Conservation (phyloP, 2,797 vertebrate genomes). For the Euthynnus affinis region DNA sequence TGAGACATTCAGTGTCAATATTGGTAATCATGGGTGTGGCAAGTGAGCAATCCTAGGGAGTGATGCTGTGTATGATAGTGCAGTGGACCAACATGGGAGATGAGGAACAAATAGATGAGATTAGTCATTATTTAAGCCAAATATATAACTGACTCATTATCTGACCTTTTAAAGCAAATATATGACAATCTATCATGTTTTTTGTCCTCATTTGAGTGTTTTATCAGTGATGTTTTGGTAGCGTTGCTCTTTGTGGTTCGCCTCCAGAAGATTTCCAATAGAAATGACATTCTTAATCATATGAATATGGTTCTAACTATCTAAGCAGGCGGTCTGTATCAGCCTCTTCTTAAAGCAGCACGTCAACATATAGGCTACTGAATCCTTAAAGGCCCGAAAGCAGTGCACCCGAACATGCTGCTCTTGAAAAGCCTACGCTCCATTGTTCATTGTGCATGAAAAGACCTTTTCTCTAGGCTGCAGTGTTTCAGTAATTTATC, state of each 20-base stretch:
- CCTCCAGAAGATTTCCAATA: background rate
- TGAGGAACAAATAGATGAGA: background rate
- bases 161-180: background rate
- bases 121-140: background rate
- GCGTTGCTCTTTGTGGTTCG: too few relatives aligned
- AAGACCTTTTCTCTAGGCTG: too few relatives aligned
- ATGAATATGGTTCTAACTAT: background rate
- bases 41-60: slow-evolving; percentile 58
- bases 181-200: background rate
- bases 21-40: slow-evolving; percentile 82
- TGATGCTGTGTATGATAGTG: slow-evolving; percentile 45
- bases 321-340: background rate
- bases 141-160: background rate
- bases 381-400: background rate
- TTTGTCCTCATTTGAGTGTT: background rate
- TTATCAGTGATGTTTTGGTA: background rate
- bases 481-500: slow-evolving; percentile 14
- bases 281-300: background rate
- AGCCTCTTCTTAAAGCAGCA: slow-evolving; percentile 7
- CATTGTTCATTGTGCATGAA: too few relatives aligned
- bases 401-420: too few relatives aligned
- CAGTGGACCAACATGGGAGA: slow-evolving; percentile 7
- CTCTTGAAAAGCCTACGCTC: too few relatives aligned
- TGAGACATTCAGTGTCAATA: slow-evolving; percentile 69
- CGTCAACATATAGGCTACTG: background rate